Conservation (phyloP, 2,797 vertebrate genomes). For the Phataginus tetradactyla region DNA sequence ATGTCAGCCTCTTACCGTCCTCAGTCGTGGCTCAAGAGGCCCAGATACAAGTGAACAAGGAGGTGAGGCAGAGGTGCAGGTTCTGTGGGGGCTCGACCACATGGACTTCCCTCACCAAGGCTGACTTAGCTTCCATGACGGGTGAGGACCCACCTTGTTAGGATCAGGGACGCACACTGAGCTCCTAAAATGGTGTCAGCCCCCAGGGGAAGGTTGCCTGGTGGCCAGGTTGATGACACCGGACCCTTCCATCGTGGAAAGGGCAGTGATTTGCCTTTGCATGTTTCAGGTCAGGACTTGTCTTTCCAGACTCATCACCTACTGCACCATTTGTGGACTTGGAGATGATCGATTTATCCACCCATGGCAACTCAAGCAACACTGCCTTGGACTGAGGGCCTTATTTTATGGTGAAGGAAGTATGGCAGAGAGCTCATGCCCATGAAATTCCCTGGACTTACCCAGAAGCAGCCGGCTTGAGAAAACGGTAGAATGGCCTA, state of each 20-base stretch:
- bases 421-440: background rate
- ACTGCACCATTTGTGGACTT: background rate
- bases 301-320: background rate
- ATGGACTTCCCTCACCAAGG: background rate
- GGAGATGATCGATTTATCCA: slow-evolving; percentile 22
- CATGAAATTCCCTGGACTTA: background rate
- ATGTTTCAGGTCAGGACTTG: background rate
- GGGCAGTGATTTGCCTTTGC: background rate
- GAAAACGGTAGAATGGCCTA: background rate
- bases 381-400: background rate
- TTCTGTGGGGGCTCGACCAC: fast-evolving
- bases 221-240: background rate
- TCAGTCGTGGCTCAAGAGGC: background rate
- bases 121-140: background rate
- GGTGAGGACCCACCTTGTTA: background rate
- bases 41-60: background rate
- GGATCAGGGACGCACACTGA: background rate
- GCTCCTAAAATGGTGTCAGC: background rate
- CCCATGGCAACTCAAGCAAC: slow-evolving; percentile 44
- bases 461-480: background rate
- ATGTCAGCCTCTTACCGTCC: background rate
- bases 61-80: background rate
- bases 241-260: background rate
- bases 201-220: background rate
- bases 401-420: background rate